phyloP scores from a whole-genome alignment of 1,140 invertebrate genomes.

The Portunus trituberculatus region DNA sequence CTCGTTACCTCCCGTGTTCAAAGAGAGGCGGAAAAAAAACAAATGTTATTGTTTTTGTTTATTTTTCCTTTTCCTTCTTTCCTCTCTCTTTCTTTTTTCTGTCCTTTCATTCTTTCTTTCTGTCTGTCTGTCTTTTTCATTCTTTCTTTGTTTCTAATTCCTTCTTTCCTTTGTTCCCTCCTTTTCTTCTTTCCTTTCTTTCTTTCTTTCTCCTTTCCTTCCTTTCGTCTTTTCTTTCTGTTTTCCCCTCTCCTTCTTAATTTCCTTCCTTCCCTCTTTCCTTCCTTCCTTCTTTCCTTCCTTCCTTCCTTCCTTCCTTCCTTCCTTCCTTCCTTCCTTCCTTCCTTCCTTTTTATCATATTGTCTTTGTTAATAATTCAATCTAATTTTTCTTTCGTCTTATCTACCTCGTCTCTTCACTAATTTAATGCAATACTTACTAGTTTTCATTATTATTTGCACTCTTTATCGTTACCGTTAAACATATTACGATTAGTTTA shows the following conservation, averaged over 20 bases:
- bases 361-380: background rate
- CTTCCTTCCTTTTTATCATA: background rate
- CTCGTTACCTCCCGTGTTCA: too few relatives aligned
- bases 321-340: constrained; percentile 23
- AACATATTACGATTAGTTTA: too few relatives aligned
- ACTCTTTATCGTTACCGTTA: too few relatives aligned
- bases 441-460: constrained; percentile 17
- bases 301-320: background rate
- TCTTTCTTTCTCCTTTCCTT: background rate
- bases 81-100: too few relatives aligned
- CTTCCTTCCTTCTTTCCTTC: background rate
- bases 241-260: too few relatives aligned
- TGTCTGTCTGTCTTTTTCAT: background rate
- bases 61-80: too few relatives aligned
- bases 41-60: too few relatives aligned
- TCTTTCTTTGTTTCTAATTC: background rate
- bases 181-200: background rate
- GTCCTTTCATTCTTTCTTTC: background rate
- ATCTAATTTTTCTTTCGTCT: background rate
- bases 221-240: background rate
- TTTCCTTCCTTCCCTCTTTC: background rate
- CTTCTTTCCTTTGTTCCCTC: constrained; percentile 4
- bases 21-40: too few relatives aligned
- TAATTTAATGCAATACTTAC: background rate
- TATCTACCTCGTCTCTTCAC: background rate